Evolutionary conservation across 1,140 invertebrate species (phyloP), one percentile per base, ranked within the genome.

Genomic region (Diploscapter pachys): DNA sequence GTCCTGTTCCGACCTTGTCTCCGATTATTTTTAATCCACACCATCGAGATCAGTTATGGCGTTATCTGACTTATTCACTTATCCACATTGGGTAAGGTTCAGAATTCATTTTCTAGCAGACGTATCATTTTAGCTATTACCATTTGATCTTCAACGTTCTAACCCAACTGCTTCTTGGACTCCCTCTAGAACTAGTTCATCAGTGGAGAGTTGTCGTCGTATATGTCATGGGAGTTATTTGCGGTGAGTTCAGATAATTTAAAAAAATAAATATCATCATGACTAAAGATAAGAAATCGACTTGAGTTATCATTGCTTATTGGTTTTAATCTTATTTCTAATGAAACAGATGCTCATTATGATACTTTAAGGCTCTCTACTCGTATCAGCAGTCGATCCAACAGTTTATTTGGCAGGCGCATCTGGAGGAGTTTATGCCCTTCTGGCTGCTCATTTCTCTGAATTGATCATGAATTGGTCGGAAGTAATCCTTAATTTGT

Each of bases 391-490:
- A 2, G 90, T 92, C 4, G 94, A 96, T 88, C 93, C 93, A 0
- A 85, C 86, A 59, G 92, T 93, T 2, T 94, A 89, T 79, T 86
- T 98, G 3, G 95, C 94, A 5, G 96, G 96, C 49, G 95, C 95
- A 5, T 96, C 93, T 54, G 95, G 95, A 8, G 96, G 95, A 0
- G 95, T 96, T 0, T 98, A 98, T 86, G 93, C 95, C 3, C 82
- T 98, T 4, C 93, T 98, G 31, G 92, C 94, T 0, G 95, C 95
- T 11, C 95, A 98, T 85, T 89, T 98, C 59, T 93, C 95, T n/a
- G 95, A 93, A 11, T 92, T 98, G 63, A 90, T 97, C 75, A 91
- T 96, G 54, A 96, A 96, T 86, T 96, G 93, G 91, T 87, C 89
- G 56, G 92, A 96, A 51, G 64, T 69, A 72, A n/a, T 56, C n/a